These are phyloP conservation scores for Manis crassicaudata DNA, from an alignment of 2,797 vertebrate species.

Conservation along the genomic window DNA sequence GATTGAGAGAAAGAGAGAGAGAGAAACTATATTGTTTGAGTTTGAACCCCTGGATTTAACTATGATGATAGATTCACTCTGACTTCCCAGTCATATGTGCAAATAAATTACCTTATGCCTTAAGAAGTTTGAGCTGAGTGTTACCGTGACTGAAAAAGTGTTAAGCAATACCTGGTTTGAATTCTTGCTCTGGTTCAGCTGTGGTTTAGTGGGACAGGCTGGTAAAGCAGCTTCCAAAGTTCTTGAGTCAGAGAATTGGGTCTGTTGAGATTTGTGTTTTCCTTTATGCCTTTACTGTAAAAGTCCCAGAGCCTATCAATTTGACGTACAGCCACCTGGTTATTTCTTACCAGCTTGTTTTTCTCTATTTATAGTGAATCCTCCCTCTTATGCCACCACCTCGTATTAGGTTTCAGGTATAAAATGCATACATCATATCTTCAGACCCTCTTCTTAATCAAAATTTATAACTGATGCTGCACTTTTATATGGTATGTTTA, in stretches of 20 bases:
- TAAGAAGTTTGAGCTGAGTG: background rate
- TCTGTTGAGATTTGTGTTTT: background rate
- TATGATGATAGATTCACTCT: background rate
- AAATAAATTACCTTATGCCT: background rate
- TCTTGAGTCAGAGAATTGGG: background rate
- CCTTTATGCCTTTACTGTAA: background rate
- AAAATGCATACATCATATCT: background rate
- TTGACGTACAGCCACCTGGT: background rate
- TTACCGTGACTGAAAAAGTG: background rate
- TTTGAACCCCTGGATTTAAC: background rate
- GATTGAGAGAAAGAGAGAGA: too few relatives aligned
- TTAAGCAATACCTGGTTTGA: background rate
- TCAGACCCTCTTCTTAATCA: background rate
- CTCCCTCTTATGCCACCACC: background rate
- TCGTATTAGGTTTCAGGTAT: background rate
- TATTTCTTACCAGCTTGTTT: slow-evolving; percentile 11
- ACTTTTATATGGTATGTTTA: background rate
- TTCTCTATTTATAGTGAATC: background rate
- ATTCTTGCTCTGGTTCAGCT: too few relatives aligned
- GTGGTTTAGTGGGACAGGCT: background rate
- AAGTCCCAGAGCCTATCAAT: background rate
- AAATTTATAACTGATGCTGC: background rate
- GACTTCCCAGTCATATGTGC: background rate
- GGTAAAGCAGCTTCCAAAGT: background rate
- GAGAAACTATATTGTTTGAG: background rate